Base-by-base conservation (phyloP, 2,888 invertebrate genomes). In the Hemistola chrysoprasaria region DNA sequence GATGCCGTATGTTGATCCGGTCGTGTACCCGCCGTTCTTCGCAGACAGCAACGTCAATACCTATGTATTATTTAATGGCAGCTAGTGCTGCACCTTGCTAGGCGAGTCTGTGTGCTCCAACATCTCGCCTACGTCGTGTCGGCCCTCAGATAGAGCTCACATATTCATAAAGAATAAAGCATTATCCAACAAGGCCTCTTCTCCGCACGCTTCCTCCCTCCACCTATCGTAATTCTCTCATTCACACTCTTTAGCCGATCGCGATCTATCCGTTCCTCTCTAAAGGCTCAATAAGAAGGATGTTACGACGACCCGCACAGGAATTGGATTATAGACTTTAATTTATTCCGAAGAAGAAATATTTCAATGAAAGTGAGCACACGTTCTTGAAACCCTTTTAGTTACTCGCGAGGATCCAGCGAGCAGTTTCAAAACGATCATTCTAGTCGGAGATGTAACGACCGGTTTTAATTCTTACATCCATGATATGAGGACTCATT, bases 111-210 rank as follows among this genome's bases (percentile, higher is more conserved):
- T 62, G 67, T 40, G 53, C 46, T 42, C 64, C 53, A 70, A 67
- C 68, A 66, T 70, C 71, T 74, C 73, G 65, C 63, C 76, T 71
- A 70, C 83, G 75, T 82, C 84, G 81, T 82, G 75, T 82, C 84
- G 81, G 66, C 68, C 65, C 71, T 56, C 61, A 83, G 82, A 84
- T 86, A 86, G 81, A 86, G 78, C 83, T 85, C 83, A 84, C 87
- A 88, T 89, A 87, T 88, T 90, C 88, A 89, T 89, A 89, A 84
- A 89, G 81, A 83, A 87, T 86, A 88, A 88, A 86, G 81, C 86
- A 86, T 86, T 83, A 87, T 82, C 84, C 81, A 70, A 78, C 27
- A 24, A 26, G 80, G 69, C 67, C 73, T 70, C 70, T 67, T 67
- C 76, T 71, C 62, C 75, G 59, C 76, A 62, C 72, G 71, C 71